A percentile compares a stretch with the other conserved stretches of the same genome.
Conservation (phyloP, 2,797 vertebrate species). For the Onychomys torridus region DNA sequence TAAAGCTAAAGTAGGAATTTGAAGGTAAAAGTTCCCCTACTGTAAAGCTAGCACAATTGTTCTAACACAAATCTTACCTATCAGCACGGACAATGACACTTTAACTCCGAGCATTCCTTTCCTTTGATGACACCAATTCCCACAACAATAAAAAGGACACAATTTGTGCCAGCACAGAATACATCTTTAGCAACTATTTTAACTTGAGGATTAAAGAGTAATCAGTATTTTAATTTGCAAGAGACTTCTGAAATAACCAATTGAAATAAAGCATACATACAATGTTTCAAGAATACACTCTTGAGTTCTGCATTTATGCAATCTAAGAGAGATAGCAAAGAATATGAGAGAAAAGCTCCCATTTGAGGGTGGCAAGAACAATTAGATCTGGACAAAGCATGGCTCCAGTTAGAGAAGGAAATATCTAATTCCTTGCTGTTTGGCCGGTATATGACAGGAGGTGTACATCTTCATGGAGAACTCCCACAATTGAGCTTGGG, state of each 20-base stretch:
- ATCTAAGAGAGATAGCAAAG: conserved; percentile 6
- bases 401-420: not conserved
- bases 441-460: not conserved
- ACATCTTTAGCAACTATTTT: conserved; percentile 59
- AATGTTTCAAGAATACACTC: conserved; percentile 13
- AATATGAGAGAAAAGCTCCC: not conserved
- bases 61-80: conserved; percentile 54
- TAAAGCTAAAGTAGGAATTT: conserved; percentile 42
- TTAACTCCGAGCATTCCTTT: conserved; percentile 40
- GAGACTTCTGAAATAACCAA: conserved; percentile 59
- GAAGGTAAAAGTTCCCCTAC: conserved; percentile 51
- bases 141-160: conserved; percentile 30
- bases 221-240: conserved; percentile 64
- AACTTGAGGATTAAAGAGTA: conserved; percentile 58
- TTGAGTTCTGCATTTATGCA: conserved; percentile 12
- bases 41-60: conserved; percentile 49
- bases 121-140: conserved; percentile 48
- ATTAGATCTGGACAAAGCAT: not conserved
- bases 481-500: not conserved
- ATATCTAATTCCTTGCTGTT: not conserved
- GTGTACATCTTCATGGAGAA: not conserved
- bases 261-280: conserved; percentile 45
- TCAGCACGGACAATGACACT: conserved; percentile 10
- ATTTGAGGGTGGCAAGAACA: not conserved
- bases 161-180: conserved; percentile 35